Base-by-base conservation (phyloP, 1,140 invertebrate genomes). In the Archivesica marissinica region DNA sequence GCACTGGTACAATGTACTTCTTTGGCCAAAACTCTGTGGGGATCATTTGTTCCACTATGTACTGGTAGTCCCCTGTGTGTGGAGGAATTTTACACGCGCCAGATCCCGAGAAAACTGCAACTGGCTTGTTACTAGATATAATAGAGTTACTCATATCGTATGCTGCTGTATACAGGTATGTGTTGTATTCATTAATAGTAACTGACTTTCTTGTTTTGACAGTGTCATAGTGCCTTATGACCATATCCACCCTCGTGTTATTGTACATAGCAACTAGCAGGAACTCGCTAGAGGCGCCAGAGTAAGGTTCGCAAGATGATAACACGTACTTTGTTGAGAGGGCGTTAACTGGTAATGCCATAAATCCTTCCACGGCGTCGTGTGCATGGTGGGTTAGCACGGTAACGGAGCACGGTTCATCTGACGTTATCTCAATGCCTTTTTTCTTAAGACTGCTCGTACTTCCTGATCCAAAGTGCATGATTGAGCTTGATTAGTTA, bases 21-120 rank as follows among this genome's bases (percentile, higher is more conserved):
- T 50, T 33, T 20, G 39, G 6, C 68, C 68, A 72, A 44, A 47
- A 72, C n/a, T 33, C n/a, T 1, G 39, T 44, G 7, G 68, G 68
- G 35, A 72, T 44, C 28, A 72, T 33, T 50, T 72, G 68, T 50
- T 72, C 68, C 0, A 72, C 68, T 3, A 72, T 47, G 25, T 47
- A 72, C 9, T 72, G 39, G 50, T 15, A 72, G 25, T 72, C 68
- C 20, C 68, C 68, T 2, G 15, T 13, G 35, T 25, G n/a, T n/a
- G 4, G 1, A 1, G 68, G 68, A 28, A 72, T 50, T 50, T 30
- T 50, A 7, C 39, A 30, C 1, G 44, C 3, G 2, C 15, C 23
- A 30, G 68, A 0, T 0, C 30, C 68, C 1, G 68, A 47, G 15
- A 72, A 47, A 6, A 72, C 68, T 4, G 68, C 41, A 13, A 72